Evolutionary conservation across 2,797 vertebrate species (phyloP).

Genomic region (Nasua narica): DNA sequence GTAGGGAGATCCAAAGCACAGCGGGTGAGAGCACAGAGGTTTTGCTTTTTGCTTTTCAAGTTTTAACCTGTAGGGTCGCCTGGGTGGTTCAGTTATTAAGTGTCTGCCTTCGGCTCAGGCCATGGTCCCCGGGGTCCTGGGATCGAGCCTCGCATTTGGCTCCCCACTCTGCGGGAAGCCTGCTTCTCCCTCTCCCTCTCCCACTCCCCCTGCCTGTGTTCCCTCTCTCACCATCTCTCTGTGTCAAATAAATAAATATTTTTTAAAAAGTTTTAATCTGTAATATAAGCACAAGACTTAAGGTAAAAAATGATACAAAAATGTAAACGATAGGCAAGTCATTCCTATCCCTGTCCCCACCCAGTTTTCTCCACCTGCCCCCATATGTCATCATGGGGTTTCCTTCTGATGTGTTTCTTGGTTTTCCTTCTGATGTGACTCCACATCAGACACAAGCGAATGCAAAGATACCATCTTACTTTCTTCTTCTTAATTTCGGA

Average conservation of each 20-base stretch:
- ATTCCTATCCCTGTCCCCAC: not conserved
- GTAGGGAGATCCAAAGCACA: not conserved
- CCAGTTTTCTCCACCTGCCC: not conserved
- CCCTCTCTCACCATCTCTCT: too few species aligned
- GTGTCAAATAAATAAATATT: too few species aligned
- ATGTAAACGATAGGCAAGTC: fast-evolving
- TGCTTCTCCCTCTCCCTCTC: too few species aligned
- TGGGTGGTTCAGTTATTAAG: too few species aligned
- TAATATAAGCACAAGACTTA: not conserved
- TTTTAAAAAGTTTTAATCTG: not conserved
- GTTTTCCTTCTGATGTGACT: not conserved
- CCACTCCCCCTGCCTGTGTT: too few species aligned
- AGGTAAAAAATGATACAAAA: not conserved
- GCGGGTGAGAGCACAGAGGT: not conserved
- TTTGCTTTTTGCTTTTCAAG: not conserved
- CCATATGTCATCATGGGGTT: not conserved
- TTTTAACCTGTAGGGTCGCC: not conserved
- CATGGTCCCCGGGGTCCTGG: too few species aligned
- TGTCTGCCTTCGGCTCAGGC: too few species aligned
- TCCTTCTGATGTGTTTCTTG: not conserved
- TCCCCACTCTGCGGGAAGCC: too few species aligned
- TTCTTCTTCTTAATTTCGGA: not conserved
- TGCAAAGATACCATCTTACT: not conserved
- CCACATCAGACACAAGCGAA: not conserved
- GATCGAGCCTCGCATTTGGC: too few species aligned